Base-by-base conservation (phyloP, 1,140 invertebrate species). In the Amphibalanus amphitrite region DNA sequence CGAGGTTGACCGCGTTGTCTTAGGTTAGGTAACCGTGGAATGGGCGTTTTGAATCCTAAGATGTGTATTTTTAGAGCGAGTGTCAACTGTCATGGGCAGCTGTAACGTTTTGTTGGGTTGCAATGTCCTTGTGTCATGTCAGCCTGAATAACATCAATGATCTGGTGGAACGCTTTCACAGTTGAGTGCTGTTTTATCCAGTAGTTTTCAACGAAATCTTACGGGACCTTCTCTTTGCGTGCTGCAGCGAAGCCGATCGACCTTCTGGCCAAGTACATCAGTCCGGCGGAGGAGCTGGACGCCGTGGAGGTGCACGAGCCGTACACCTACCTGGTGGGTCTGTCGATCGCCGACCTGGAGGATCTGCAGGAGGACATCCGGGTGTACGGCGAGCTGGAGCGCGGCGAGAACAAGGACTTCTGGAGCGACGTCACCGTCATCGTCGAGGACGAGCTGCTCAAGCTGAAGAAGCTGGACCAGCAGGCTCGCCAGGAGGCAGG, bases 241-340 rank as follows among this genome's bases (percentile, higher is more conserved):
- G 64, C 79, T 79, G 67, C 77, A 85, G 96, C 96, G 0, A 99
- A 99, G 79, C 95, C 97, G 0, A 99, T 99, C 76, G 97, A 99
- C 85, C 83, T 98, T 70, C 81, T 99, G 67, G 95, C 95, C 0
- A 93, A 96, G 81, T 99, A 98, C 78, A 94, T 98, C 30, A 93
- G 90, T 79, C 90, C 90, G 0, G 92, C 95, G 78, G 91, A 94
- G 77, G 89, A 93, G 76, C 89, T 92, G 40, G 90, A 93, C 79
- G 90, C 92, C 3, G 89, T 97, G 29, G 95, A 98, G 83, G 95
- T 99, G 91, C 93, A 97, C 78, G 95, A 99, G 80, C 96, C 97
- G 0, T 98, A 97, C 77, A 93, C 92, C 0, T 95, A 97, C 79
- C 83, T 99, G 0, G 92, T 95, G 79, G 96, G 95, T 1, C 81